A percentile compares a stretch with the other conserved stretches of the same genome.
These are phyloP conservation scores for Apocrypta bakeri DNA, from an alignment of 1,140 invertebrate species.

Conservation along the genomic window DNA sequence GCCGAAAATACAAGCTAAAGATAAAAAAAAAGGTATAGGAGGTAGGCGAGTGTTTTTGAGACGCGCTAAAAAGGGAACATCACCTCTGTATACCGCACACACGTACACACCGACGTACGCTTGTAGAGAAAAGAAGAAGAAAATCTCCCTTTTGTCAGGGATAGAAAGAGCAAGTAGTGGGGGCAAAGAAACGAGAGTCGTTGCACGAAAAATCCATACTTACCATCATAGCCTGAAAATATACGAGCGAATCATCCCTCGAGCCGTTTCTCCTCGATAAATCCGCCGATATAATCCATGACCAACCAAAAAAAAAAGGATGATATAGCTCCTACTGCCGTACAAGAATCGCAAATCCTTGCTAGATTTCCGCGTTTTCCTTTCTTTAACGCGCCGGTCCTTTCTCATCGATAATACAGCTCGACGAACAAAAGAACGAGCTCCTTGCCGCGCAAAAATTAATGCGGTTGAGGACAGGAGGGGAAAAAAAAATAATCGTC, in stretches of 20 bases:
- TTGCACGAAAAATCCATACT: slow-evolving; percentile 40
- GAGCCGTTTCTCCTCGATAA: slow-evolving; percentile 37
- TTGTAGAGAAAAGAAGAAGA: background rate
- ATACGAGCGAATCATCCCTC: slow-evolving; percentile 38
- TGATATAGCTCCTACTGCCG: background rate
- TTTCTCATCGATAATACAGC: background rate
- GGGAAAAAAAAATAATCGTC: background rate
- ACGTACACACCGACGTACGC: background rate
- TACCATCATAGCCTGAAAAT: slow-evolving; percentile 35
- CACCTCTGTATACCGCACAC: too few relatives aligned
- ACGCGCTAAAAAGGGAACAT: background rate
- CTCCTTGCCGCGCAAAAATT: background rate
- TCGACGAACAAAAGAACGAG: background rate
- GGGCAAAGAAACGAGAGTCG: background rate
- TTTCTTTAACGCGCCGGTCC: background rate
- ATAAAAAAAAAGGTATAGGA: background rate
- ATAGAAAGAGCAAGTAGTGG: background rate
- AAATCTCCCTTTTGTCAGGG: slow-evolving; percentile 17
- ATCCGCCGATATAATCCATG: slow-evolving; percentile 30
- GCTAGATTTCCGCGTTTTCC: background rate
- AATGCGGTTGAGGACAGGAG: background rate
- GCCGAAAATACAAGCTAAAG: background rate
- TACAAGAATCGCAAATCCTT: slow-evolving; percentile 11
- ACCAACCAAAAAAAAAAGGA: slow-evolving; percentile 11
- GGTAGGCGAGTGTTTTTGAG: background rate